phyloP scores from a whole-genome alignment of 1,140 invertebrate species.

The Paracyclopina nana region DNA sequence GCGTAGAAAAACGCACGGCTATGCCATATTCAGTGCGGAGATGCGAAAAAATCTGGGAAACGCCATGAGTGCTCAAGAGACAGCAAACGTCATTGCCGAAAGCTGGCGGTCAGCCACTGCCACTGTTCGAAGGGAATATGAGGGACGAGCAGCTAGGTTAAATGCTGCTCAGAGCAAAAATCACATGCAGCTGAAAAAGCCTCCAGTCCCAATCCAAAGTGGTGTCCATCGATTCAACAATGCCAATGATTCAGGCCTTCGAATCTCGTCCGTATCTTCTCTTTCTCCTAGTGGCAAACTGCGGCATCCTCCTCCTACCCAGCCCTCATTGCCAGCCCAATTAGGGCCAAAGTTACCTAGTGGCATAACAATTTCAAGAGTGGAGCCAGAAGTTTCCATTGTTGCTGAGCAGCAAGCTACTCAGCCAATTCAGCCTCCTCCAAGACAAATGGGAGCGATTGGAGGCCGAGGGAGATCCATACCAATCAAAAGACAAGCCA shows the following conservation, averaged over 20 bases:
- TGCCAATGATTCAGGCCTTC: neutral
- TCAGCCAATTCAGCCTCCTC: neutral
- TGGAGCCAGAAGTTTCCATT: neutral
- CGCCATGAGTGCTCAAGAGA: neutral
- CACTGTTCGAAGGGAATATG: neutral
- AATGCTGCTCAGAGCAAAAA: neutral
- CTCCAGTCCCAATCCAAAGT: neutral
- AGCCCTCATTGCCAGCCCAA: neutral
- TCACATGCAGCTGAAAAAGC: neutral
- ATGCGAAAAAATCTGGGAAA: neutral
- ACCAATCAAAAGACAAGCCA: neutral
- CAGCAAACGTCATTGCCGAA: neutral
- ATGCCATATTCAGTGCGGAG: constrained; percentile 3
- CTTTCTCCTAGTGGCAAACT: neutral
- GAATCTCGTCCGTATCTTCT: neutral
- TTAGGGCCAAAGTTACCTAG: neutral
- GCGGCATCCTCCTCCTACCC: neutral
- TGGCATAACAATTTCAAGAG: constrained; percentile 3
- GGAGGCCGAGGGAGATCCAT: neutral
- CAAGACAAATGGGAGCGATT: neutral
- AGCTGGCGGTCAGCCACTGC: neutral
- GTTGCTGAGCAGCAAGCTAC: neutral
- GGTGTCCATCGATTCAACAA: neutral
- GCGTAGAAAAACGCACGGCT: neutral
- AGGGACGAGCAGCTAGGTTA: neutral